Conservation (phyloP, 2,888 invertebrate species). For the Brachypterus glaber region DNA sequence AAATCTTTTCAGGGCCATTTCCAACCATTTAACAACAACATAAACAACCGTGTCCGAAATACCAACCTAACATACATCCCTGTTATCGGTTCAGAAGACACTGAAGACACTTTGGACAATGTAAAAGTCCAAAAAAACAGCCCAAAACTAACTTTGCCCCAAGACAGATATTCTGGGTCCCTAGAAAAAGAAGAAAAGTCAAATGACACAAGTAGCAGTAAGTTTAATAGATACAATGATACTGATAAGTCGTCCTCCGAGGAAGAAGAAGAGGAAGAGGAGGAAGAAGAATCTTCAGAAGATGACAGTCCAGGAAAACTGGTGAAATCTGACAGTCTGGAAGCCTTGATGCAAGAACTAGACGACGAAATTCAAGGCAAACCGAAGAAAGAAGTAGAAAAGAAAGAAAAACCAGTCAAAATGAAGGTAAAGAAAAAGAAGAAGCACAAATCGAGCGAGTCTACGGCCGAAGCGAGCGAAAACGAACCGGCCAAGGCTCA, state of each 20-base stretch:
- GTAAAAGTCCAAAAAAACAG: constrained; percentile 4
- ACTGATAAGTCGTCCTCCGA: constrained; percentile 40
- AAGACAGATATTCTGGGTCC: constrained; percentile 31
- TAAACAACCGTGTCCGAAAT: constrained; percentile 31
- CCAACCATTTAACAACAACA: constrained; percentile 1
- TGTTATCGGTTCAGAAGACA: constrained; percentile 35
- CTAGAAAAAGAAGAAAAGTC: constrained; percentile 16
- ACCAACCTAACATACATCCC: constrained; percentile 45
- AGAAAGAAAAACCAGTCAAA: constrained; percentile 13
- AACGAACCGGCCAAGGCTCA: constrained; percentile 11
- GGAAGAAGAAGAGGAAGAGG: constrained; percentile 32
- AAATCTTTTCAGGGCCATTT: constrained; percentile 33
- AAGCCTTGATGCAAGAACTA: constrained; percentile 45
- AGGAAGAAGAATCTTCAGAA: constrained; percentile 31
- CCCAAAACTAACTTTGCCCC: constrained; percentile 32
- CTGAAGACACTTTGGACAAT: constrained; percentile 18
- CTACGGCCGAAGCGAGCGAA: constrained; percentile 15
- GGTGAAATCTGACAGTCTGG: constrained; percentile 43
- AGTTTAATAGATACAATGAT: constrained; percentile 45
- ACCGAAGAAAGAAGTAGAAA: constrained; percentile 16
- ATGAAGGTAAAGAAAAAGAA: constrained; percentile 22
- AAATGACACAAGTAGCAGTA: constrained; percentile 30
- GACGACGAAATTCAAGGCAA: constrained; percentile 42
- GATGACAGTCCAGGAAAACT: constrained; percentile 30
- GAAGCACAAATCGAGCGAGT: constrained; percentile 19